Percentiles rank a stretch among this genome's conserved stretches.
phyloP scores from a whole-genome alignment of 2,888 invertebrate species.

The Ptychoptera albimana region DNA sequence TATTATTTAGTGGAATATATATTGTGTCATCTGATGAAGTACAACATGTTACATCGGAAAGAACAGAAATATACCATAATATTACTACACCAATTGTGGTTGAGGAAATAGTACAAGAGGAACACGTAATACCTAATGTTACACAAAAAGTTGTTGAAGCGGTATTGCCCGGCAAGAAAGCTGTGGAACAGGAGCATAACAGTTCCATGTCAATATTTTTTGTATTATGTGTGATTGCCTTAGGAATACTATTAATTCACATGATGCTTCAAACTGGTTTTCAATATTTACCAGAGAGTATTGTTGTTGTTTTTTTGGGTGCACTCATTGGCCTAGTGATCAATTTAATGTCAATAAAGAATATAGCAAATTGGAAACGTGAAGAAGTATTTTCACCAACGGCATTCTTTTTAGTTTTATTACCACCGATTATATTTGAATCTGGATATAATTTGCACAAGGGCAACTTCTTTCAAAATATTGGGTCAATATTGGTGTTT shows the following conservation, averaged over 20 bases:
- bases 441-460: conserved; percentile 98
- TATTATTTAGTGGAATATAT: too few species aligned
- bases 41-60: not conserved
- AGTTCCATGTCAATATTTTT: conserved; percentile 97
- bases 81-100: not conserved
- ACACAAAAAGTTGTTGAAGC: not conserved
- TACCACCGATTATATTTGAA: conserved; percentile 98
- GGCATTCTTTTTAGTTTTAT: conserved; percentile 87
- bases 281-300: conserved; percentile 93
- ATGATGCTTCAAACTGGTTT: conserved; percentile 89
- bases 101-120: not conserved
- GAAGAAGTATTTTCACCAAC: conserved; percentile 98
- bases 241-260: conserved; percentile 89
- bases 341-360: conserved; percentile 65
- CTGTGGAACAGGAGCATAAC: conserved; percentile 90
- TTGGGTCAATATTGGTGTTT: conserved; percentile 96
- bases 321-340: conserved; percentile 82
- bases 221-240: conserved; percentile 83
- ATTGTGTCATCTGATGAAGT: not conserved
- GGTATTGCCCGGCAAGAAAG: conserved; percentile 64
- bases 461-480: conserved; percentile 92
- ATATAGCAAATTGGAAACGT: conserved; percentile 88
- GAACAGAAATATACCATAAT: conserved; percentile 1
- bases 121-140: not conserved
- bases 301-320: conserved; percentile 91